Percentiles rank a stretch among this genome's conserved stretches.
Evolutionary conservation across 2,797 vertebrate genomes (phyloP).

Genomic region (Streptopelia turtur): DNA sequence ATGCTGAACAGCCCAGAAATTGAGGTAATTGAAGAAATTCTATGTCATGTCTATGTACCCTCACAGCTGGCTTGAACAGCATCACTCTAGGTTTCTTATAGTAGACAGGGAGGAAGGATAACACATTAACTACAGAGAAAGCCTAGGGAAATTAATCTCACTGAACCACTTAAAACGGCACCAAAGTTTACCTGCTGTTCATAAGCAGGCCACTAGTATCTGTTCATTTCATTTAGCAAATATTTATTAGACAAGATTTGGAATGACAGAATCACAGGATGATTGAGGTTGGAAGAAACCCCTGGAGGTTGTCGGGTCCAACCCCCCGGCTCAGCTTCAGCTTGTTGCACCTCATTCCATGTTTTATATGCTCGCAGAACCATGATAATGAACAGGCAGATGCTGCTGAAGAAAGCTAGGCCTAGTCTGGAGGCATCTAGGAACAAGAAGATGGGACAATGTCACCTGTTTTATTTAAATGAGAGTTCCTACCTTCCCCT

Average conservation of each 20-base stretch:
- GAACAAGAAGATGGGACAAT: not conserved
- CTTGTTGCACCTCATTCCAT: not conserved
- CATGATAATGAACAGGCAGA: not conserved
- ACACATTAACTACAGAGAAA: not conserved
- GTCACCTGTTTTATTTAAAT: not conserved
- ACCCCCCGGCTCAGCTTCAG: not conserved
- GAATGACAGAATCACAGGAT: not conserved
- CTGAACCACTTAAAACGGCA: not conserved
- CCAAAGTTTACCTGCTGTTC: not conserved
- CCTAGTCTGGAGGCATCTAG: not conserved
- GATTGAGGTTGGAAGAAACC: not conserved
- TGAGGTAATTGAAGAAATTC: not conserved
- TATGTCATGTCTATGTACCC: fast-evolving
- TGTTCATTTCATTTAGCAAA: not conserved
- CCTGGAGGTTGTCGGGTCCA: not conserved
- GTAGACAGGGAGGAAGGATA: not conserved
- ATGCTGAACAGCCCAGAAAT: not conserved
- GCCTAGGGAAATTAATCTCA: not conserved
- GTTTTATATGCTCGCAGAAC: not conserved
- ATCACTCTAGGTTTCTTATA: not conserved
- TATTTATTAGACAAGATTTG: not conserved
- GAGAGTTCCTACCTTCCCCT: not conserved
- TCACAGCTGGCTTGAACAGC: not conserved
- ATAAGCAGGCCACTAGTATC: not conserved
- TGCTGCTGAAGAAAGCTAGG: not conserved